Conservation (phyloP, 2,113 vertebrate genomes). For the Aldabrachelys gigantea region DNA sequence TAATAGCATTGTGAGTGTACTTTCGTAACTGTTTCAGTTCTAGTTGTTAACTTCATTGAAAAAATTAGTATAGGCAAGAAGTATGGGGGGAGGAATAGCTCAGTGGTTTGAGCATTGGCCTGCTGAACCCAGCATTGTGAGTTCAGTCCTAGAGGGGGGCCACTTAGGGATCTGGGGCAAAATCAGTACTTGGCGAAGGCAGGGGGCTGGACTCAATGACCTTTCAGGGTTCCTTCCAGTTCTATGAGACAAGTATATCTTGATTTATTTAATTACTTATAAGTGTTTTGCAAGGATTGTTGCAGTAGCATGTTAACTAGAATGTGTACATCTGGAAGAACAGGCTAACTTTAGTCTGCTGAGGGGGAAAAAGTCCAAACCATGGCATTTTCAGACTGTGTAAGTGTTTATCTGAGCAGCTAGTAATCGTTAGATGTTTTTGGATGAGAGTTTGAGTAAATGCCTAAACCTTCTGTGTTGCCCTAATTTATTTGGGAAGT, state of each 20-base stretch:
- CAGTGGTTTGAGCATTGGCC: no score
- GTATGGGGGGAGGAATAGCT: no score
- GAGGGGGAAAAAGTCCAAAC: fast-evolving
- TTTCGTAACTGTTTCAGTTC: neutral
- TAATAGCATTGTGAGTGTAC: fast-evolving
- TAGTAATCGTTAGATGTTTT: neutral
- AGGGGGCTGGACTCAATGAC: no score
- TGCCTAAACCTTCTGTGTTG: neutral
- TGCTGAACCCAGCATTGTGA: no score
- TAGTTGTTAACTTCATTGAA: neutral
- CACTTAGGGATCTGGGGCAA: no score
- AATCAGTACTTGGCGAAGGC: no score
- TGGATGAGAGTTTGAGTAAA: neutral
- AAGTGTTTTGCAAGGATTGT: fast-evolving
- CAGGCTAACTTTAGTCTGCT: neutral
- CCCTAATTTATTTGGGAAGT: neutral
- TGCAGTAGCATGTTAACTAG: neutral
- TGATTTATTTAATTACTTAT: neutral
- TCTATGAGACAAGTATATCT: no score
- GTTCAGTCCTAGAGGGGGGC: no score
- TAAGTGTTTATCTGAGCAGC: neutral
- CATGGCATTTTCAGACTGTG: no score
- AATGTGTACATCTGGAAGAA: neutral
- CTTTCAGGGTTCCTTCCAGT: no score
- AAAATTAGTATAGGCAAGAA: neutral